Base-by-base conservation (phyloP, 1,140 invertebrate genomes). In the Frieseomelitta varia region DNA sequence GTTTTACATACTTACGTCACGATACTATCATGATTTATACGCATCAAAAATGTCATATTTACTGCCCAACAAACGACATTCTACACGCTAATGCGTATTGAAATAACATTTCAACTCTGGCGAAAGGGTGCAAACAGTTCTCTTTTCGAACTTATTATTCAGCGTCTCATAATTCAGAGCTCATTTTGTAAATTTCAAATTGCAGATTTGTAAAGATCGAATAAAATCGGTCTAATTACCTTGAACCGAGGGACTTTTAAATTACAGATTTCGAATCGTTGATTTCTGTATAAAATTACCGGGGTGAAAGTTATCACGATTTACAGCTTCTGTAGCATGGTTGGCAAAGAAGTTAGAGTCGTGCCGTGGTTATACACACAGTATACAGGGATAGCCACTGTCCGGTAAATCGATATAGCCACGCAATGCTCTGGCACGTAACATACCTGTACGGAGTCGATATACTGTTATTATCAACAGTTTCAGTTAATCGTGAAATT, bases 331-430 rank as follows among this genome's bases (percentile, higher is more conserved):
- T 91, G 87, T 88, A 88, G 17, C 89, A 88, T 81, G 84, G 56
- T n/a, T 81, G 63, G 78, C 81, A 72, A 89, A 63, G 63, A 68
- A 67, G 72, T 81, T 84, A 85, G 53, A 88, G 71, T 79, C 47
- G 53, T 83, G 39, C 86, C 74, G 63, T 85, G 71, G 55, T 87
- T 80, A 85, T 75, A 8, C 39, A 39, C 39, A 0, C 39, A 6
- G 39, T 6, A 6, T 2, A 91, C 56, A 90, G 86, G 87, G 74
- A 91, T 91, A 90, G 84, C 87, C 90, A 88, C 87, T 92, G 88
- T 87, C 90, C 85, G 68, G 85, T 75, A 80, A 91, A 91, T 92
- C 91, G 91, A 92, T 92, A 91, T 89, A 61, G 39, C 86, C 86
- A 89, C 88, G 86, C 86, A 89, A 78, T 73, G 39, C 53, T 90